These are phyloP conservation scores for Brachyhypopomus gauderio DNA, from an alignment of 2,113 vertebrate genomes.

Conservation along the genomic window DNA sequence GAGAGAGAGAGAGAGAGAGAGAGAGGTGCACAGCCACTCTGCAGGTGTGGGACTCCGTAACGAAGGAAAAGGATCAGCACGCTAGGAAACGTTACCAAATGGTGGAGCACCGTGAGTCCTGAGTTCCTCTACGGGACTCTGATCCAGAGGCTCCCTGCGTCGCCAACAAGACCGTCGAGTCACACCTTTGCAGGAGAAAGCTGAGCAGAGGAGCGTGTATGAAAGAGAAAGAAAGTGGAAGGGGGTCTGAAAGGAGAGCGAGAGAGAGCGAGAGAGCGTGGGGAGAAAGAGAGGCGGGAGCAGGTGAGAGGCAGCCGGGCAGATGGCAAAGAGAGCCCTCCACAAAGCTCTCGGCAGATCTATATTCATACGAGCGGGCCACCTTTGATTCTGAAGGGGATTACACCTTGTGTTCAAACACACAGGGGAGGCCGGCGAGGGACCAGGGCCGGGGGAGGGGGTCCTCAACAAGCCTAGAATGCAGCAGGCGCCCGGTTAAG, in stretches of 20 bases:
- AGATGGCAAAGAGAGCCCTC: conserved; percentile 70
- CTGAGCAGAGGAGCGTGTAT: not conserved
- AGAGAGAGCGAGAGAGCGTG: not conserved
- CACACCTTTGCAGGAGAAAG: not conserved
- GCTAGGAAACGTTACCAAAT: no score
- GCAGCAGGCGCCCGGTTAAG: conserved; percentile 72
- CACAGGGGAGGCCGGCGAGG: conserved; percentile 59
- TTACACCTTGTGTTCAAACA: conserved; percentile 78
- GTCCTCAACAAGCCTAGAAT: conserved; percentile 70
- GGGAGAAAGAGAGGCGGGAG: conserved; percentile 34
- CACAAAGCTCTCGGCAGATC: conserved; percentile 66
- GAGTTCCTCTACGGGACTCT: not conserved
- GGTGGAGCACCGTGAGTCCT: not conserved
- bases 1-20: not conserved
- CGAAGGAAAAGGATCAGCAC: not conserved
- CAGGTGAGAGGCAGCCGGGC: conserved; percentile 66
- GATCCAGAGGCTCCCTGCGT: conserved; percentile 6
- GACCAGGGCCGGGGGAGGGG: conserved; percentile 60
- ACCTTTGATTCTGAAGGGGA: conserved; percentile 81
- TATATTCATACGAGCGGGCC: conserved; percentile 76
- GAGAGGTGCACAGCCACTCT: not conserved
- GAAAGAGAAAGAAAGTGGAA: conserved; percentile 1
- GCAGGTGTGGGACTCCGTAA: not conserved
- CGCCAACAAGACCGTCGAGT: not conserved
- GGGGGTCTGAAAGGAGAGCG: not conserved